These are phyloP conservation scores for Plectropomus leopardus DNA, from an alignment of 2,113 vertebrate species.

Conservation along the genomic window DNA sequence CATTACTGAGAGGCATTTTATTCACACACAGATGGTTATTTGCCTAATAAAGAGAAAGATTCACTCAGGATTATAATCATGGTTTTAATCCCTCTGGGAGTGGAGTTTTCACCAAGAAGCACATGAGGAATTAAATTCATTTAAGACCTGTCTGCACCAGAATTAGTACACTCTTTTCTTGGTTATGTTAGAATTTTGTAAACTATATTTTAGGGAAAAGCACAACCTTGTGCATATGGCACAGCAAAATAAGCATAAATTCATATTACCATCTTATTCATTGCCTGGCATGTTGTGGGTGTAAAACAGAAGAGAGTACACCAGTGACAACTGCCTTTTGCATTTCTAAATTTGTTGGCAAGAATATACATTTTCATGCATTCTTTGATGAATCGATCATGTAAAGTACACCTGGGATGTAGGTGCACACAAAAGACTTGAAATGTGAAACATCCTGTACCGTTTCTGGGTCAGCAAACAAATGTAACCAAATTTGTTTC, in stretches of 20 bases:
- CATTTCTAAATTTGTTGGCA: not conserved
- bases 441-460: too few species aligned
- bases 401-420: not conserved
- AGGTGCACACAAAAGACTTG: too few species aligned
- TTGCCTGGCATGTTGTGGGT: not conserved
- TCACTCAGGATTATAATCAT: constrained; percentile 45
- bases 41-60: constrained; percentile 39
- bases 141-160: not conserved
- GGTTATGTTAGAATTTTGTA: not conserved
- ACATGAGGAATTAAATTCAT: constrained; percentile 10
- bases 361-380: not conserved
- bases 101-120: constrained; percentile 7
- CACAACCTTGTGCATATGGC: not conserved
- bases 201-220: not conserved
- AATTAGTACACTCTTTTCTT: constrained; percentile 1
- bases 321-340: not conserved
- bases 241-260: too few species aligned
- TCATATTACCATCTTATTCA: not conserved
- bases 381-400: not conserved
- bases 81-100: constrained; percentile 23
- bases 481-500: too few species aligned
- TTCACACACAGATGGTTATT: constrained; percentile 46
- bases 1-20: not conserved
- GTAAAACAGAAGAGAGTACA: not conserved
- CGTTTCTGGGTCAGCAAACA: too few species aligned